Base-by-base conservation (phyloP, 1,140 invertebrate species). In the Goniozus legneri region DNA sequence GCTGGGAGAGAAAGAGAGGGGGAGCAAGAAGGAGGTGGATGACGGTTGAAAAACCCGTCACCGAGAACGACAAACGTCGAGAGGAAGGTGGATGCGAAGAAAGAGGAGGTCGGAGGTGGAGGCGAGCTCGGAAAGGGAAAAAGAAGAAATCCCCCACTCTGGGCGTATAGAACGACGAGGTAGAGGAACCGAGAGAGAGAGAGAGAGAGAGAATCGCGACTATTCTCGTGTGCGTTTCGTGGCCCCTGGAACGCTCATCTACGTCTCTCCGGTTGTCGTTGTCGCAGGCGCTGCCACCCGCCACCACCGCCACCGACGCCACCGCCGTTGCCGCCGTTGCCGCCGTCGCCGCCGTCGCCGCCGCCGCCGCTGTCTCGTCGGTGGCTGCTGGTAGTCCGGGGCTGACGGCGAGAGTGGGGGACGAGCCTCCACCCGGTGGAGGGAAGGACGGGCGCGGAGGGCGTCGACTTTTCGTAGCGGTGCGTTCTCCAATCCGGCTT, bases 121-220 rank as follows among this genome's bases (percentile, higher is more conserved):
- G 44, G 44, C 33, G 39, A 35, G 24, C 19, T 13, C 19, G 38
- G 14, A 63, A 50, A 61, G 65, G 66, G 61, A 68, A 72, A 72
- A 72, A 72, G 67, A 69, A 69, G 65, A 71, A 71, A 71, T 61
- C 65, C 65, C 55, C 67, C 67, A 58, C 66, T 60, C 54, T 36
- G 20, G 31, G 31, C 48, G 52, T 24, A 36, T 51, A 47, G 44
- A 37, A 35, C 47, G 52, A 31, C 41, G n/a, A 27, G 24, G 24
- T 27, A 27, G 24, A 10, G 4, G 24, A 10, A 10, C 10, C 4
- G 24, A 4, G 4, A 27, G 24, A 10, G 4, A 27, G 24, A 10
- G 27, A 27, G 35, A 36, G 38, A 33, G 43, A 44, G 38, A 45
- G 42, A 41, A 45, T 19, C 39, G 59, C 62, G 53, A 45, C 34